Base-by-base conservation (phyloP, 1,140 invertebrate genomes). In the Pristionchus pacificus region DNA sequence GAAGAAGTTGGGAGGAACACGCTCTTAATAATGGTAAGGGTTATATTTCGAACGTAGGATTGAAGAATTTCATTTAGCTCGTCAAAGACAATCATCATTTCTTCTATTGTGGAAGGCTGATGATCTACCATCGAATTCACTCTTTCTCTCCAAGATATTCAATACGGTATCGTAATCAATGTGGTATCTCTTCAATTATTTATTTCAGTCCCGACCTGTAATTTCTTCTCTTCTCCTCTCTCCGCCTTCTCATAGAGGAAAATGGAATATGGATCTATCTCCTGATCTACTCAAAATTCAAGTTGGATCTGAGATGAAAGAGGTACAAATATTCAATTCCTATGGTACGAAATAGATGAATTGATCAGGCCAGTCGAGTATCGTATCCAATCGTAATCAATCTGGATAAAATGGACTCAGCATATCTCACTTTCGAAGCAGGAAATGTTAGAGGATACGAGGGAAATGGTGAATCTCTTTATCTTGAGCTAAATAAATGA, bases 301-400 rank as follows among this genome's bases (percentile, higher is more conserved):
- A n/a, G n/a, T n/a, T n/a, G n/a, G n/a, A n/a, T n/a, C n/a, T n/a
- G n/a, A n/a, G n/a, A n/a, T n/a, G n/a, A n/a, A n/a, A n/a, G n/a
- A n/a, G n/a, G n/a, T n/a, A n/a, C n/a, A n/a, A n/a, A n/a, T n/a
- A n/a, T n/a, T n/a, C n/a, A n/a, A n/a, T n/a, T n/a, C n/a, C n/a
- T n/a, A n/a, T n/a, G n/a, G n/a, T n/a, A n/a, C n/a, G n/a, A n/a
- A n/a, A n/a, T n/a, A n/a, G n/a, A n/a, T n/a, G n/a, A n/a, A n/a
- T n/a, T n/a, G n/a, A n/a, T n/a, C n/a, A n/a, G n/a, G n/a, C n/a
- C n/a, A n/a, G n/a, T n/a, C n/a, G n/a, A n/a, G n/a, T 98, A 1
- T 93, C 97, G 79, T 90, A 91, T 14, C 91, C 91, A 24, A 88
- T 97, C 29, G 81, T 98, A 2, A 88, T 98, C 61, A 86, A 95